Conservation (phyloP, 1,140 invertebrate species). For the Dermatophagoides farinae region DNA sequence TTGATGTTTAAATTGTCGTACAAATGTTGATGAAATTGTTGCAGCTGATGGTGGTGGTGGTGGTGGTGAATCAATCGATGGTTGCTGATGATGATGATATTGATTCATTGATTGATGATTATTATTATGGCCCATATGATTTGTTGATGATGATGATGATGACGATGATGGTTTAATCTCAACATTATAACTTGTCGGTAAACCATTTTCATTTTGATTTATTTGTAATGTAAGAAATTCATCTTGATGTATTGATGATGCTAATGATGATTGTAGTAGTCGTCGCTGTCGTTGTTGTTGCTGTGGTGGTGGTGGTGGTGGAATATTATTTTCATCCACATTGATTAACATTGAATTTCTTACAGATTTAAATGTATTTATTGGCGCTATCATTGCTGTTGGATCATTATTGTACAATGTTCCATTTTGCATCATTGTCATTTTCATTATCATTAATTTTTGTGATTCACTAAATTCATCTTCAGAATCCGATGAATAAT, state of each 20-base stretch:
- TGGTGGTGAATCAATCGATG: background rate
- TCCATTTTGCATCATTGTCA: background rate
- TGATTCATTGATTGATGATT: background rate
- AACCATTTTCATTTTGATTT: background rate
- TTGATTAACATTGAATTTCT: background rate
- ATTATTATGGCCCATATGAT: background rate
- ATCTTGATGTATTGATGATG: conserved; percentile 6
- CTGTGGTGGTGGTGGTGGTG: background rate
- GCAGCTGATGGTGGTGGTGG: background rate
- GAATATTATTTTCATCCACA: background rate
- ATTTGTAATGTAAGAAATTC: conserved; percentile 20
- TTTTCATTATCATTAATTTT: background rate
- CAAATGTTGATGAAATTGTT: background rate
- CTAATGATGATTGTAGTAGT: background rate
- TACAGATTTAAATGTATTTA: conserved; percentile 34
- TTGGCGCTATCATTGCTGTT: conserved; percentile 25
- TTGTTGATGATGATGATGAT: background rate
- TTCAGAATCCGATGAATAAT: background rate
- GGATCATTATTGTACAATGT: conserved; percentile 2
- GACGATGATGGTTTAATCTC: background rate
- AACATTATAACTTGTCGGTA: background rate
- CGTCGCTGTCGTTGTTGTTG: background rate
- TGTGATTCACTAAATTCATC: background rate
- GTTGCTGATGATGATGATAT: no score
- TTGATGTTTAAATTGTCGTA: conserved; percentile 7